phyloP scores from a whole-genome alignment of 1,140 invertebrate species.

The Gonioctena quinquepunctata region DNA sequence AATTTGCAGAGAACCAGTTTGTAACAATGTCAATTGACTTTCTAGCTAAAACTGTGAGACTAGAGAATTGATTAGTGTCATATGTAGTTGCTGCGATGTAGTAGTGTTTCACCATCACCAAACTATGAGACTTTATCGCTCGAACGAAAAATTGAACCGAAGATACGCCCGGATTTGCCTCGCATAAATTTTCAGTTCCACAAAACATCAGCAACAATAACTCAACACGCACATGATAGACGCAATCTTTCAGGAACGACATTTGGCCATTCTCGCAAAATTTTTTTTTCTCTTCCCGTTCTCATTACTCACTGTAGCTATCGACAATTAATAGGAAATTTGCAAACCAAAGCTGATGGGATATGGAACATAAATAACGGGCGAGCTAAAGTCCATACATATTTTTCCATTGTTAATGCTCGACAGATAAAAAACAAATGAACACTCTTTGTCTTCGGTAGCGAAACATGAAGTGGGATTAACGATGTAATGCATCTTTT shows the following conservation, averaged over 20 bases:
- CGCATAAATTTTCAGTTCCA: too few species aligned
- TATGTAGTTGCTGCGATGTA: too few species aligned
- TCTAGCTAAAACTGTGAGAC: too few species aligned
- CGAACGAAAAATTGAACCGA: too few species aligned
- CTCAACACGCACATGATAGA: too few species aligned
- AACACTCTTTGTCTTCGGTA: slow-evolving; percentile 23
- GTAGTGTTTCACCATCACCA: too few species aligned
- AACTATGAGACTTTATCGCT: too few species aligned
- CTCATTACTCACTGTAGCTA: slow-evolving; percentile 8
- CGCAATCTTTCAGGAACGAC: neutral
- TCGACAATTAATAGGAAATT: slow-evolving; percentile 13
- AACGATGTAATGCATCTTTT: slow-evolving; percentile 22
- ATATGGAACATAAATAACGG: slow-evolving; percentile 18
- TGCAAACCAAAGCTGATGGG: slow-evolving; percentile 17
- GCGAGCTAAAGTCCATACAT: slow-evolving; percentile 17
- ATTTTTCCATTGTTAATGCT: slow-evolving; percentile 22
- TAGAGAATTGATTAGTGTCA: too few species aligned
- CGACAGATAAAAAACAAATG: slow-evolving; percentile 18
- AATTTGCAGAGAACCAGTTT: too few species aligned
- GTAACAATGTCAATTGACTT: too few species aligned
- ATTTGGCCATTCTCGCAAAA: neutral
- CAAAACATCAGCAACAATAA: too few species aligned
- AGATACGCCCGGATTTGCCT: too few species aligned
- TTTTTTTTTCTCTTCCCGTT: neutral
- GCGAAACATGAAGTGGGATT: slow-evolving; percentile 23